Base-by-base conservation (phyloP, 2,888 invertebrate species). In the Polydesmus complanatus region DNA sequence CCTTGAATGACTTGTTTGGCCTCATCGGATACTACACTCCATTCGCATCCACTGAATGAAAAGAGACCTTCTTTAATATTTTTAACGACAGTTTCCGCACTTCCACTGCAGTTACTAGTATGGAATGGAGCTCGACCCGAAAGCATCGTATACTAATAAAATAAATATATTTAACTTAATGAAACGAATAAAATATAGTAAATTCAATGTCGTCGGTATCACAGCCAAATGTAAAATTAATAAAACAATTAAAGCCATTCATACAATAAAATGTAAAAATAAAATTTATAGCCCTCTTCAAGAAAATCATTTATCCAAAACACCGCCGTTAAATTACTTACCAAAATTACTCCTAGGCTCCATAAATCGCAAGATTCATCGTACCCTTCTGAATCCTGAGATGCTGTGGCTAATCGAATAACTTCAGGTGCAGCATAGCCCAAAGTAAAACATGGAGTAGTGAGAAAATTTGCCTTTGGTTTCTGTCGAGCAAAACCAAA, bases 341-440 rank as follows among this genome's bases (percentile, higher is more conserved):
- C 85, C 73, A 94, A 77, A 66, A 95, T 89, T 1, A 94, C 94
- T 0, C 97, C 97, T 0, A 97, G 78, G 67, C 93, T 91, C 93
- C 96, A 97, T 62, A 95, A 77, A 77, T 97, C 97, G 77, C 94
- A 94, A 70, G 88, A 86, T 72, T 92, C 86, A 65, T 91, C 89
- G 76, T 96, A 96, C 27, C 86, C 85, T 3, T 76, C 74, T 49
- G 64, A 60, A 71, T 70, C 22, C 70, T 67, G 76, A 65, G 25
- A 75, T 51, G 22, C 8, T 69, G 61, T 75, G 71, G 73, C 81
- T 66, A 82, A 81, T 23, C 81, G 79, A 53, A 97, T 78, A 14
- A 95, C 90, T 73, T 97, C 96, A 0, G 96, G 96, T 0, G 96
- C 94, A 0, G 94, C 96, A 76, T 96, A 97, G 68, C 88, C 86